These are phyloP conservation scores for Peromyscus polionotus DNA, from an alignment of 2,113 vertebrate species.

Conservation along the genomic window DNA sequence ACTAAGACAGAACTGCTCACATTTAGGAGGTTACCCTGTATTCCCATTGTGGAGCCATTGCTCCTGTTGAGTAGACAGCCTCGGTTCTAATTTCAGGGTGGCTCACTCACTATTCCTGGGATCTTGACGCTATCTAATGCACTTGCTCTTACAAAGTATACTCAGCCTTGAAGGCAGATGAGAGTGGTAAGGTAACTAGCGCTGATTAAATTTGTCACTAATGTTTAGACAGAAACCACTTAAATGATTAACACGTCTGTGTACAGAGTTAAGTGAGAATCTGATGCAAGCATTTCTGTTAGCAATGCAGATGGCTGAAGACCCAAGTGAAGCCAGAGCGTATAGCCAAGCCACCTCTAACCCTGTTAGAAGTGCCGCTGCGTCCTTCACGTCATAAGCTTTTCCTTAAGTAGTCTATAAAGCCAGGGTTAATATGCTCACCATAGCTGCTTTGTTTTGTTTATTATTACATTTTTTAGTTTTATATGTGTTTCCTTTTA, in stretches of 20 bases:
- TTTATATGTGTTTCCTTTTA: neutral
- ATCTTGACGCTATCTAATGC: neutral
- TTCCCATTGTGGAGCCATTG: neutral
- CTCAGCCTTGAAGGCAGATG: neutral
- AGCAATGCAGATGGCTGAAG: neutral
- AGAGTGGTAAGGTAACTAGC: neutral
- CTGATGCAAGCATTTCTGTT: neutral
- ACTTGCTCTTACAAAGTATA: neutral
- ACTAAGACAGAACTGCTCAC: neutral
- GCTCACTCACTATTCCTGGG: neutral
- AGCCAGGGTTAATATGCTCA: neutral
- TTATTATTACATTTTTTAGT: neutral
- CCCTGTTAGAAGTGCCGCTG: fast-evolving
- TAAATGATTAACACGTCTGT: neutral
- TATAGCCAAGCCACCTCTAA: neutral
- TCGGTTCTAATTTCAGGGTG: neutral
- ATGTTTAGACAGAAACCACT: neutral
- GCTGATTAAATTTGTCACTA: neutral
- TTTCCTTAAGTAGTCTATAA: neutral
- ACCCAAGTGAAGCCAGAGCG: neutral
- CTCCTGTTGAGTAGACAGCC: neutral
- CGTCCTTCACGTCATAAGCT: too few species aligned
- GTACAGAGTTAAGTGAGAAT: neutral
- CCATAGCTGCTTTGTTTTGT: neutral
- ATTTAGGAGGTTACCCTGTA: neutral